Evolutionary conservation across 92 coral and sea anemone genomes (phyloP).

Genomic region (Phenganax subtilis): DNA sequence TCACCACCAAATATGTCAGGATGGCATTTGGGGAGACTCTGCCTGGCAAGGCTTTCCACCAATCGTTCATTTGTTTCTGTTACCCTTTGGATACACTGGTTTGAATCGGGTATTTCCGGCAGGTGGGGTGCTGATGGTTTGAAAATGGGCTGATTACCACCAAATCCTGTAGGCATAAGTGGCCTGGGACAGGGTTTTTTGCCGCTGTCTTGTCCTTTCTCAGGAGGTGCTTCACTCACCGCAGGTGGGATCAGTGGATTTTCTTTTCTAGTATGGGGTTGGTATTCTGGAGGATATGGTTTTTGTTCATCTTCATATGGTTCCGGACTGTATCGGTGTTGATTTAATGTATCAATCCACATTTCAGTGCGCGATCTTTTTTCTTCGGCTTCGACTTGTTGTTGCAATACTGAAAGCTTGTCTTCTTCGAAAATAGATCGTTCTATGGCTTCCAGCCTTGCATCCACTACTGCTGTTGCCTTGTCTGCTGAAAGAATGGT

Average conservation of each 20-base stretch:
- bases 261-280: too few relatives aligned
- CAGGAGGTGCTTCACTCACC: not conserved
- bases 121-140: not conserved
- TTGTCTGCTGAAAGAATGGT: conserved; percentile 47
- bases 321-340: not conserved
- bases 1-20: too few relatives aligned
- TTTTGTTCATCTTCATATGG: not conserved
- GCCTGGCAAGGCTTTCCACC: conserved; percentile 32
- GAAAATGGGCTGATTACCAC: not conserved
- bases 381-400: not conserved
- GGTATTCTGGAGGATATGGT: not conserved
- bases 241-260: too few relatives aligned
- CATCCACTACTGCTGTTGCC: conserved; percentile 48
- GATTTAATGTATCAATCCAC: conserved; percentile 23
- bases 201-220: not conserved
- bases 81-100: not conserved
- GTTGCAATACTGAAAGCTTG: not conserved
- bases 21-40: conserved; percentile 46
- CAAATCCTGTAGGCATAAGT: not conserved
- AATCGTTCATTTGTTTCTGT: conserved; percentile 39
- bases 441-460: conserved; percentile 49
- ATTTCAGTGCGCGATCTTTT: conserved; percentile 10
- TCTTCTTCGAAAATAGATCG: conserved; percentile 41
- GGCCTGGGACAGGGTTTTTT: not conserved
- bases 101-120: not conserved